Conservation (phyloP, 2,113 vertebrate genomes). For the Ancistrus triradiatus region DNA sequence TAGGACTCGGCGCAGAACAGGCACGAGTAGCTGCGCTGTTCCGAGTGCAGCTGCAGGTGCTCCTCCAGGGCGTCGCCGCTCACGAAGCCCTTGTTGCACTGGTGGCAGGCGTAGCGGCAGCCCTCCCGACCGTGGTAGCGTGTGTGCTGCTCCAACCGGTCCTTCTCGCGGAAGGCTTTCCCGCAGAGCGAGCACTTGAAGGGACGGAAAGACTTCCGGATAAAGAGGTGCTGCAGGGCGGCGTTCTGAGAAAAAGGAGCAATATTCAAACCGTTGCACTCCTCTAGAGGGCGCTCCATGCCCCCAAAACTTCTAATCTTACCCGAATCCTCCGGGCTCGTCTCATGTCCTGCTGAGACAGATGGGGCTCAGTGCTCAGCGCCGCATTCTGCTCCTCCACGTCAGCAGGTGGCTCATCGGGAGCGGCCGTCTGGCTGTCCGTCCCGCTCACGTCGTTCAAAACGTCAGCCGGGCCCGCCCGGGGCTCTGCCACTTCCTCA, state of each 20-base stretch:
- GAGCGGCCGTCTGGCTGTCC: constrained; percentile 17
- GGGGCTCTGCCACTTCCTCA: constrained; percentile 59
- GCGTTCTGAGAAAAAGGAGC: constrained; percentile 76
- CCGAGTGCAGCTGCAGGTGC: constrained; percentile 88
- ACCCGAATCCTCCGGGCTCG: constrained; percentile 91
- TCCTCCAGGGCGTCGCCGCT: constrained; percentile 82
- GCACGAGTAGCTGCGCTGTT: constrained; percentile 90
- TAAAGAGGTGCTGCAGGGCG: constrained; percentile 94
- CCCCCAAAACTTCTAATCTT: too few species aligned
- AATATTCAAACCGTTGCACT: constrained; percentile 38
- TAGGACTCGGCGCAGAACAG: constrained; percentile 89
- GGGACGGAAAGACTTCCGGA: constrained; percentile 91
- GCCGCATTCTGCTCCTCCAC: constrained; percentile 70
- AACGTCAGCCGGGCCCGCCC: constrained; percentile 59
- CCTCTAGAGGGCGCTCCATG: not conserved
- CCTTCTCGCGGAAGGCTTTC: constrained; percentile 94
- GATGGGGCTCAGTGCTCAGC: constrained; percentile 66
- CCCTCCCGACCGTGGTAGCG: constrained; percentile 88
- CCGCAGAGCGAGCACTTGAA: constrained; percentile 95
- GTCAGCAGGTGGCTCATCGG: constrained; percentile 58
- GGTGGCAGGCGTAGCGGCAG: constrained; percentile 86
- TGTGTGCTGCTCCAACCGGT: constrained; percentile 92
- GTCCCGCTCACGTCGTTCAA: constrained; percentile 48
- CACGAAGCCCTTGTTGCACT: constrained; percentile 91
- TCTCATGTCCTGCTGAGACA: constrained; percentile 87